Conservation (phyloP, 1,140 invertebrate species). For the Periplaneta americana region DNA sequence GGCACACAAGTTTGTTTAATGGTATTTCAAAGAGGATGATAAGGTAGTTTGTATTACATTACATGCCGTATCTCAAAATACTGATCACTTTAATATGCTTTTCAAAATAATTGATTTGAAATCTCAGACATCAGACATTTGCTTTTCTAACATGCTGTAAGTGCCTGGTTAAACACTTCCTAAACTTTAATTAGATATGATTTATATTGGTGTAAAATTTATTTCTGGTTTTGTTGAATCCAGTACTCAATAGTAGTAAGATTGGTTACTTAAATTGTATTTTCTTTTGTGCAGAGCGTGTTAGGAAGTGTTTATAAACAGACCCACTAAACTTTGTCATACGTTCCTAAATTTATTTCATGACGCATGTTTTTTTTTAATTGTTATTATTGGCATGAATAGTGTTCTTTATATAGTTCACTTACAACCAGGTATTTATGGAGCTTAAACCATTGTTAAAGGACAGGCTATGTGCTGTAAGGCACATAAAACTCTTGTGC, state of each 20-base stretch:
- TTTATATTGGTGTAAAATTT: neutral
- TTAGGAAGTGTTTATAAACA: no score
- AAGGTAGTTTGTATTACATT: neutral
- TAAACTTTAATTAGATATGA: neutral
- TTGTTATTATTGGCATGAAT: no score
- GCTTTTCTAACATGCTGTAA: neutral
- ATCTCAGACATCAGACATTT: neutral
- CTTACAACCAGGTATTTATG: neutral
- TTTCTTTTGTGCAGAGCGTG: no score
- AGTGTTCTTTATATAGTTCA: neutral
- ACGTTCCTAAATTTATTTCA: no score
- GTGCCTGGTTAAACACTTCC: neutral
- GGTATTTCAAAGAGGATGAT: neutral
- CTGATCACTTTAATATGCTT: neutral
- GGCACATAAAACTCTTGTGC: neutral
- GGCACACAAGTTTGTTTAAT: neutral
- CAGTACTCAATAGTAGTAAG: no score
- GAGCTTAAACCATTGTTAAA: neutral
- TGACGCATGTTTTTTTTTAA: no score
- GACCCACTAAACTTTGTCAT: no score
- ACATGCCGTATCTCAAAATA: neutral
- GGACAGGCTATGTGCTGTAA: no score
- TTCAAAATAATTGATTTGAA: neutral
- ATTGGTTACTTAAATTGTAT: no score
- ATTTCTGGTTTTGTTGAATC: no score